Evolutionary conservation across 1,140 invertebrate genomes (phyloP).

Genomic region (Cardiocondyla obscurior): DNA sequence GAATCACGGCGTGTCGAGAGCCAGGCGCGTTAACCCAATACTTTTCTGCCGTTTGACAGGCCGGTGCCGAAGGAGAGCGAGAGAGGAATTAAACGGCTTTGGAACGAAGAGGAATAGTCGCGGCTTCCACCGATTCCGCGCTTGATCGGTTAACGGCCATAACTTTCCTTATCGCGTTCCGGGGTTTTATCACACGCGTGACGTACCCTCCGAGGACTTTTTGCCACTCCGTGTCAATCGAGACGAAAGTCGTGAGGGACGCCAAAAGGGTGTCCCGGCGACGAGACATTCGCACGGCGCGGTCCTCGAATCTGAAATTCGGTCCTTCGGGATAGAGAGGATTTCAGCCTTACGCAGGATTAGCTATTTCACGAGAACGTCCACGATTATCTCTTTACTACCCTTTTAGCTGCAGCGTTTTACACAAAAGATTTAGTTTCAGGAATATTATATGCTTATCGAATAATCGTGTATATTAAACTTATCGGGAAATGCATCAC

Average conservation of each 20-base stretch:
- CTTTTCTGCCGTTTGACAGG: constrained; percentile 27
- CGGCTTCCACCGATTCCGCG: constrained; percentile 25
- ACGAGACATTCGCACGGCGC: constrained; percentile 18
- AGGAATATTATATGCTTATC: neutral
- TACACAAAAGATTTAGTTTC: neutral
- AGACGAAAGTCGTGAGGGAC: constrained; percentile 10
- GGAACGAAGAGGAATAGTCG: constrained; percentile 41
- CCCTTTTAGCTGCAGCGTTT: neutral
- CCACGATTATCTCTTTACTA: neutral
- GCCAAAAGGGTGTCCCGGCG: constrained; percentile 16
- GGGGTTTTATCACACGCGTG: constrained; percentile 45
- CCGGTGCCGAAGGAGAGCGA: constrained; percentile 3
- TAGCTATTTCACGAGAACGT: too few species aligned
- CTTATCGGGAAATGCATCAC: neutral
- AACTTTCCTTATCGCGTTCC: constrained; percentile 49
- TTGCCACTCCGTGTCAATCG: constrained; percentile 44
- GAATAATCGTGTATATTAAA: neutral
- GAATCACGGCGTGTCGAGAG: constrained; percentile 34
- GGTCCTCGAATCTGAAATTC: constrained; percentile 3
- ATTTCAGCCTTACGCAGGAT: constrained; percentile 25
- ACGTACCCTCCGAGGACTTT: constrained; percentile 44
- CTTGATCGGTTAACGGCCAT: constrained; percentile 49
- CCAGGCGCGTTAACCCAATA: constrained; percentile 40
- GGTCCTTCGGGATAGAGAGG: constrained; percentile 13
- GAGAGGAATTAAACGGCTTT: constrained; percentile 50